These are phyloP conservation scores for Palythoa caribaeorum DNA, from an alignment of 92 coral and sea anemone species.

Conservation along the genomic window DNA sequence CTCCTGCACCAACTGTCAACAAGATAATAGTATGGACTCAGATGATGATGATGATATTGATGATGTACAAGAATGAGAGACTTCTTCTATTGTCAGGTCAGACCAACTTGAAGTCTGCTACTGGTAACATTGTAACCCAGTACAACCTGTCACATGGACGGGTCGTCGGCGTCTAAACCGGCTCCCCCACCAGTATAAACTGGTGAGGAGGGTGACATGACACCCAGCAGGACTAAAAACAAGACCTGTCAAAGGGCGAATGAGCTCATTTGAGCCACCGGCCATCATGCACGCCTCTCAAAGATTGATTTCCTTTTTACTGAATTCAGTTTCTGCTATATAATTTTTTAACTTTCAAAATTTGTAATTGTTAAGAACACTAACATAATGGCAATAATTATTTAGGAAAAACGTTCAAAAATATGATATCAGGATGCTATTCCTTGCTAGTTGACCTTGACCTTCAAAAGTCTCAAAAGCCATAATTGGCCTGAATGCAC, in stretches of 20 bases:
- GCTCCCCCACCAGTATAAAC: neutral
- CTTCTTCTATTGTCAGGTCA: neutral
- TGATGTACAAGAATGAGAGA: slow-evolving; percentile 15
- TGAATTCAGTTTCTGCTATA: neutral
- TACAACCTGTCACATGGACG: too few species aligned
- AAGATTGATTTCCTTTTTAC: neutral
- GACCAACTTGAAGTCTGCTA: neutral
- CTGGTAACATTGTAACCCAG: neutral
- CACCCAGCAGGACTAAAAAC: neutral
- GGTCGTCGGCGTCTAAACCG: too few species aligned
- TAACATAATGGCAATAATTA: neutral
- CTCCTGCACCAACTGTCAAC: slow-evolving; percentile 33
- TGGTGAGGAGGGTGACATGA: neutral
- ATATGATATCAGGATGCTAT: neutral
- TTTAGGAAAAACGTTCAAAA: neutral
- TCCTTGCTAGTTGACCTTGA: neutral
- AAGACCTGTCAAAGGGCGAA: slow-evolving; percentile 2
- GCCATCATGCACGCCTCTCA: neutral
- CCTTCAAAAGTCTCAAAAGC: slow-evolving; percentile 1
- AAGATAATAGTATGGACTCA: slow-evolving; percentile 35
- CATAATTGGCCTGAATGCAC: neutral
- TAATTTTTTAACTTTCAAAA: neutral
- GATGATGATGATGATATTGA: slow-evolving; percentile 37
- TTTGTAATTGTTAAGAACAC: neutral
- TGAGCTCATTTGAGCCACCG: slow-evolving; percentile 2